Base-by-base conservation (phyloP, 2,888 invertebrate genomes). In the Eurytoma adleriae region DNA sequence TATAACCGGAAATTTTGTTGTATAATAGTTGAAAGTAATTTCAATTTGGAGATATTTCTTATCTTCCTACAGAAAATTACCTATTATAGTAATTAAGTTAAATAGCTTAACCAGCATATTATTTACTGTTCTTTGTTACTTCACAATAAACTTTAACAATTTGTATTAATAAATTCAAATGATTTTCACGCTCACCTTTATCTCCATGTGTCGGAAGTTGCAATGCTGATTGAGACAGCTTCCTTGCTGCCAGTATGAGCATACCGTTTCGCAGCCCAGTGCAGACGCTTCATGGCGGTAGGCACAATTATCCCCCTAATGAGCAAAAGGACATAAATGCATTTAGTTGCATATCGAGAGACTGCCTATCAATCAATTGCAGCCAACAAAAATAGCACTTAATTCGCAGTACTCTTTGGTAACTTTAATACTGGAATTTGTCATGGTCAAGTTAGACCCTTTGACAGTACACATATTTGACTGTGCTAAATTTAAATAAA, bases 231-330 rank as follows among this genome's bases (percentile, higher is more conserved):
- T 95, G 57, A 94, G 92, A 89, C 97, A 97, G 89, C 94, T 95
- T 84, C 96, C 96, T 90, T 95, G 95, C 89, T 95, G 94, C 97
- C 97, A 97, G 83, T 94, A 94, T 13, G 94, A 91, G 91, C 97
- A 97, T 90, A 95, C 94, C 1, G 94, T 94, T 92, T 96, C 96
- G 88, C 95, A 96, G 57, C 96, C 96, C 86, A 96, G 92, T 14
- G 97, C 97, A 78, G 94, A 93, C 74, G 96, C 95, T 91, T 96
- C 96, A 92, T 97, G 97, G 84, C 97, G 94, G 91, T 95, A 97
- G 80, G 94, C 94, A 91, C 97, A 97, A 86, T 92, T 93, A 86
- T 95, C 94, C 82, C 96, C 96, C 96, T 96, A 76, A 82, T 61
- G 81, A 75, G 56, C 57, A 24, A 62, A 78, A 59, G 40, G 40